These are phyloP conservation scores for Probosciger aterrimus DNA, from an alignment of 2,113 vertebrate genomes.

Conservation along the genomic window DNA sequence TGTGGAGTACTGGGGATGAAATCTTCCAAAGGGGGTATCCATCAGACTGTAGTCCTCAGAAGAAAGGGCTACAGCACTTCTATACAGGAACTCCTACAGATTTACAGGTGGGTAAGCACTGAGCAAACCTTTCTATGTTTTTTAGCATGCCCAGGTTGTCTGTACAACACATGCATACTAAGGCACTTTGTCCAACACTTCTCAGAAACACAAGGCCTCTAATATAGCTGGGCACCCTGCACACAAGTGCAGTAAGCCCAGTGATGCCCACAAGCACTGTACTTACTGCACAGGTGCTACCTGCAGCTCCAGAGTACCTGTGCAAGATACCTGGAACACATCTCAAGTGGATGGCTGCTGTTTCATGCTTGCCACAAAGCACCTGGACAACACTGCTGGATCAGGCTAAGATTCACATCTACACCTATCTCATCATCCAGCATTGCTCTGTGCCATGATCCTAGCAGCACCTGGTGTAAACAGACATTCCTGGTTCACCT, in stretches of 20 bases:
- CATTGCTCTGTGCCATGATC: background rate
- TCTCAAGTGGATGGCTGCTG: background rate
- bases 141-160: no score
- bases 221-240: background rate
- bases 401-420: background rate
- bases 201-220: background rate
- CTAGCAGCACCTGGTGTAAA: background rate
- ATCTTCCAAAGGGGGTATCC: background rate
- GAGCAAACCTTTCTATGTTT: background rate
- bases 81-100: background rate
- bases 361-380: background rate
- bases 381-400: background rate
- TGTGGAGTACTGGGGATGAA: background rate
- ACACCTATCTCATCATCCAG: background rate
- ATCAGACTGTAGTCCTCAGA: background rate
- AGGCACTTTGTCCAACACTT: background rate
- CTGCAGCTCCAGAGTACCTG: background rate
- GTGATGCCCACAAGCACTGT: background rate
- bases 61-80: background rate
- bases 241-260: background rate
- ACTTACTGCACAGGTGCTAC: background rate
- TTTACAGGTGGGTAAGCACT: rapidly evolving
- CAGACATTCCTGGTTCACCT: background rate
- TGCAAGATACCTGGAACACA: background rate
- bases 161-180: rapidly evolving